Percentiles rank a stretch among this genome's conserved stretches.
Conservation (phyloP, 1,140 invertebrate genomes). For the roundworm (Caenorhabditis elegans) region DNA sequence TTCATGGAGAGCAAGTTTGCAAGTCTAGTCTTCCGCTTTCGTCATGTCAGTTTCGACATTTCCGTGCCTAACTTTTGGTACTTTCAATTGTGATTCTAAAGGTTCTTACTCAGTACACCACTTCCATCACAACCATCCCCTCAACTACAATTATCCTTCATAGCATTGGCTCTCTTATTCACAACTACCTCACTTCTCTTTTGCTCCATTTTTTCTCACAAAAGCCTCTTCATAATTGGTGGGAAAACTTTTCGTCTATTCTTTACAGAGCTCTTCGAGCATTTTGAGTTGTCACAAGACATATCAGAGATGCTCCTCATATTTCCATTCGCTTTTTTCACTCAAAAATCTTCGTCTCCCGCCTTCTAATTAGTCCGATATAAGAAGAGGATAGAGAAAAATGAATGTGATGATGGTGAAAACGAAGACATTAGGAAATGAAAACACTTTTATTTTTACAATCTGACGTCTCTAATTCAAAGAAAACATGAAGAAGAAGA, state of each 20-base stretch:
- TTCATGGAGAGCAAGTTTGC: background rate
- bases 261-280: background rate
- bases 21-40: background rate
- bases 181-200: background rate
- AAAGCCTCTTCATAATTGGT: slow-evolving; percentile 12
- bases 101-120: too few species aligned
- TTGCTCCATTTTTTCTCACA: background rate
- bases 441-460: background rate
- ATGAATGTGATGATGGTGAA: background rate
- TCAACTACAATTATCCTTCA: background rate
- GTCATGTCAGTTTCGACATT: background rate
- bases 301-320: background rate
- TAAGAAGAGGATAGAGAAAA: background rate
- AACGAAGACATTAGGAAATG: background rate
- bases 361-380: background rate
- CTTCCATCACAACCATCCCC: background rate
- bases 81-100: background rate
- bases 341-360: background rate
- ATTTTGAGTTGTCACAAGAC: background rate
- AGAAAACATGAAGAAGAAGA: background rate
- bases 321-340: background rate
- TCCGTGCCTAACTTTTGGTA: background rate
- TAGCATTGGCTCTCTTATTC: background rate
- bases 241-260: background rate
- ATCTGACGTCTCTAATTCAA: slow-evolving; percentile 19